phyloP scores from a whole-genome alignment of 2,797 vertebrate species.

The Acanthurus tractus region DNA sequence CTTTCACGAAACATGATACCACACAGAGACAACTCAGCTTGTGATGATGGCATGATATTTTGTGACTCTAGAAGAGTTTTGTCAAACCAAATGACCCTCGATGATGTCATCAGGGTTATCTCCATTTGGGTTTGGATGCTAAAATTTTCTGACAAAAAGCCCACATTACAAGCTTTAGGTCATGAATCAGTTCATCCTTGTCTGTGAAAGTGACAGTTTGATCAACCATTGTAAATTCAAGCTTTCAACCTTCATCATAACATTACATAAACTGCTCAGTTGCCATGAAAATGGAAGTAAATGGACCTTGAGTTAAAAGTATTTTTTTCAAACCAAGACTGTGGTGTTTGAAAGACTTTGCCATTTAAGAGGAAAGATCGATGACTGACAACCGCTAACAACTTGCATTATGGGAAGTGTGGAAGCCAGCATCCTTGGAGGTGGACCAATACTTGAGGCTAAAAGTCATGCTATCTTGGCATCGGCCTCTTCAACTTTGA shows the following conservation, averaged over 20 bases:
- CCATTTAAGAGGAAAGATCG: not conserved
- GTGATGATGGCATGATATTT: not conserved
- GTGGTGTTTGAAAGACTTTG: not conserved
- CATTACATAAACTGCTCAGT: not conserved
- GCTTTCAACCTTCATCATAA: not conserved
- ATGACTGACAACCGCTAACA: not conserved
- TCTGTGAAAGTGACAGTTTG: not conserved
- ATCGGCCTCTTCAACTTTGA: not conserved
- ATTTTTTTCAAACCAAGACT: not conserved
- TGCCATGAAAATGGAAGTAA: too few relatives aligned
- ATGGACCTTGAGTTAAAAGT: not conserved
- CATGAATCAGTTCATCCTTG: not conserved
- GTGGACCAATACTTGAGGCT: not conserved
- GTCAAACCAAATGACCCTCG: not conserved
- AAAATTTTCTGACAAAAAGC: not conserved
- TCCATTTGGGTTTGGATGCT: not conserved
- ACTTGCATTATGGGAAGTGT: not conserved
- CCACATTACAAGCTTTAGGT: not conserved
- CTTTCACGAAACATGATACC: not conserved
- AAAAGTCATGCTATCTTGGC: not conserved
- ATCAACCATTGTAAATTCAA: not conserved
- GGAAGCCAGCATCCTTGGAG: not conserved
- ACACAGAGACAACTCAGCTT: not conserved
- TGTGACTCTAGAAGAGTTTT: not conserved
- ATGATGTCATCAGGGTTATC: not conserved